These are phyloP conservation scores for Drosophila parabipectinata DNA, from an alignment of 1,140 invertebrate genomes.

Conservation along the genomic window DNA sequence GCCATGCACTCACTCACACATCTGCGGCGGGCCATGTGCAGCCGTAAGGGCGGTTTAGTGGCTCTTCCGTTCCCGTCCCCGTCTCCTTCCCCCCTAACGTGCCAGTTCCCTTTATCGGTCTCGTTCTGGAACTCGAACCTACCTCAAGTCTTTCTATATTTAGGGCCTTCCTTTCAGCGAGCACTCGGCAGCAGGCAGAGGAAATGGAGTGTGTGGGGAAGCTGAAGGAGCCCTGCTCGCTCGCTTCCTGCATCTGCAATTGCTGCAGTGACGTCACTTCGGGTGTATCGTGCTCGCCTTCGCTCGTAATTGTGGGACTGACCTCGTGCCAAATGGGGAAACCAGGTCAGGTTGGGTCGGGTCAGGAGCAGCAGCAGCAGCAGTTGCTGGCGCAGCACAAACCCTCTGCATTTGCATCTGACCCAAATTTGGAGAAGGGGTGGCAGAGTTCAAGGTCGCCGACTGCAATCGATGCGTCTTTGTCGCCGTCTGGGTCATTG, in stretches of 20 bases:
- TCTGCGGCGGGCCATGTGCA: slow-evolving; percentile 28
- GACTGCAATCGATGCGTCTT: slow-evolving; percentile 37
- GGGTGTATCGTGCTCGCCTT: slow-evolving; percentile 21
- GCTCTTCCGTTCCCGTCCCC: slow-evolving; percentile 8
- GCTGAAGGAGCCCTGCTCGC: slow-evolving; percentile 12
- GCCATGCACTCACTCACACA: slow-evolving; percentile 16
- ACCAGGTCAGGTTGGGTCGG: slow-evolving; percentile 34
- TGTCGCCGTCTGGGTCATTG: slow-evolving; percentile 26
- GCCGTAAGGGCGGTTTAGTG: slow-evolving; percentile 56
- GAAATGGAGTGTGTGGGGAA: neutral
- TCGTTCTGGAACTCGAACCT: slow-evolving; percentile 46
- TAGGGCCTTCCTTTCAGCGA: slow-evolving; percentile 50
- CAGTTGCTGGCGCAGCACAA: slow-evolving; percentile 12
- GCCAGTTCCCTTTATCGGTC: slow-evolving; percentile 14
- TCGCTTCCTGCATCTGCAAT: slow-evolving; percentile 22
- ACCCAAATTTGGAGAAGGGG: slow-evolving; percentile 33
- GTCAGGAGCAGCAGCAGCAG: slow-evolving; percentile 28
- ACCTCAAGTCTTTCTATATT: slow-evolving; percentile 80
- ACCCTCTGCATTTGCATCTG: slow-evolving; percentile 39
- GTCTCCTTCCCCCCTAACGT: neutral
- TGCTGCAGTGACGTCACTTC: slow-evolving; percentile 29
- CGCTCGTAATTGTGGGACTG: slow-evolving; percentile 31
- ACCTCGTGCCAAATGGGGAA: slow-evolving; percentile 48
- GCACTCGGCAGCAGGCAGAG: slow-evolving; percentile 12
- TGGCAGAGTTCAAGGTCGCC: slow-evolving; percentile 38